Base-by-base conservation (phyloP, 2,888 invertebrate species). In the Dorcus hopei region DNA sequence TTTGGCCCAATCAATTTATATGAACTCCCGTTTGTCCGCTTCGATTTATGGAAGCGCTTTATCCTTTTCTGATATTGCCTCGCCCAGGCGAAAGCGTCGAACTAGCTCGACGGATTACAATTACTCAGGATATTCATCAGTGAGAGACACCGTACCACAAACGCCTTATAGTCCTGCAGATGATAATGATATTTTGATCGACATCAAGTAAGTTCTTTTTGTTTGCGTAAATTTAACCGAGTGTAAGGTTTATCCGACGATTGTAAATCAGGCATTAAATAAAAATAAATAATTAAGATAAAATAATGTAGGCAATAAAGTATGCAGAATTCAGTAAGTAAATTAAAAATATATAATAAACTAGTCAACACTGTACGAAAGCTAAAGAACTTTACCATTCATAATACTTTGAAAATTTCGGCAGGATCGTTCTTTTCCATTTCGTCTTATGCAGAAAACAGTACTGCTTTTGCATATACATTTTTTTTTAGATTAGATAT, bases 401-500 rank as follows among this genome's bases (percentile, higher is more conserved):
- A 26, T 26, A 26, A 26, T 26, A 26, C 14, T 14, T 14, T 14
- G 14, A 14, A 14, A 14, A 14, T 14, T 14, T 14, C 14, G 14
- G 1, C 14, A 14, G 1, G 14, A 14, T 14, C 14, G 1, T 14
- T 14, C 14, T 14, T 33, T 33, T 7, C 7, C 26, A 33, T 33
- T 33, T 33, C 5, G 1, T 33, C 3, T 33, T 33, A 33, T 6
- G 7, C 6, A 33, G 6, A 33, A 33, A 33, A 6, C 7, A 33
- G 26, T 33, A 33, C 7, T 33, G 26, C 6, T 33, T 33, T 3
- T 6, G 3, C 19, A 19, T 19, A 19, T 3, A 19, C 2, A 3
- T 19, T 3, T 33, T 7, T 38, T 0, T 72, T 74, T 65, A 88
- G 88, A 58, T 80, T 95, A 60, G 89, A 90, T 75, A 83, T 95